Evolutionary conservation across 1,140 invertebrate species (phyloP), one percentile per base, ranked within the genome.

Genomic region (Leptopilina clavipes): DNA sequence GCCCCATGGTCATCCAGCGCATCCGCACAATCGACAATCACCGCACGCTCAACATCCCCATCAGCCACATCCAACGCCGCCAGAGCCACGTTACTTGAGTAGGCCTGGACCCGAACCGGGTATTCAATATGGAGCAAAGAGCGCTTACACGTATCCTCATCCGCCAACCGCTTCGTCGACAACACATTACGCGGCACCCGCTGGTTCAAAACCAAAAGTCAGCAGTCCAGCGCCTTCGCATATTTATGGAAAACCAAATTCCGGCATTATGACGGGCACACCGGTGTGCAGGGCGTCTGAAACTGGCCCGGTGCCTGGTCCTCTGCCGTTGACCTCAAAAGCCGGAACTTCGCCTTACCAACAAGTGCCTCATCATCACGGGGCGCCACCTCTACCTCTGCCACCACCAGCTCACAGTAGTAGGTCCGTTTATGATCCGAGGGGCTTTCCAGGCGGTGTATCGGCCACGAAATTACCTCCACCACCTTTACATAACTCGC

Each of bases 151-250:
- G 18, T 86, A 87, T 77, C 86, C 88, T 0, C 87, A 88, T 81
- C 82, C 80, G 11, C 83, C 76, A 71, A 17, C 59, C 12, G 31
- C 75, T n/a, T 25, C 82, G 59, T 81, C 87, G 84, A 73, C 79
- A 14, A 82, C 81, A 8, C 86, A 87, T 71, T 88, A 87, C 77
- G 82, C 81, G 10, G 79, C 83, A 0, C 85, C 88, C 11, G 80
- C 88, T 1, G 89, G 90, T 14, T 91, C 92, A 0, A 95, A 95
- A 83, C 93, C 94, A 1, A 95, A 95, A 90, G 94, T 95, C 11
- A 94, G 93, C 79, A 95, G 94, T 85, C 95, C 95, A 5, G 94
- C 94, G 71, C 94, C 94, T n/a, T 93, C 93, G 52, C 94, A 96
- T 79, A 93, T 96, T 74, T 95, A 95, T 84, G 93, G 94, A 5